Evolutionary conservation across 2,113 vertebrate genomes (phyloP).

Genomic region (Carlito syrichta): DNA sequence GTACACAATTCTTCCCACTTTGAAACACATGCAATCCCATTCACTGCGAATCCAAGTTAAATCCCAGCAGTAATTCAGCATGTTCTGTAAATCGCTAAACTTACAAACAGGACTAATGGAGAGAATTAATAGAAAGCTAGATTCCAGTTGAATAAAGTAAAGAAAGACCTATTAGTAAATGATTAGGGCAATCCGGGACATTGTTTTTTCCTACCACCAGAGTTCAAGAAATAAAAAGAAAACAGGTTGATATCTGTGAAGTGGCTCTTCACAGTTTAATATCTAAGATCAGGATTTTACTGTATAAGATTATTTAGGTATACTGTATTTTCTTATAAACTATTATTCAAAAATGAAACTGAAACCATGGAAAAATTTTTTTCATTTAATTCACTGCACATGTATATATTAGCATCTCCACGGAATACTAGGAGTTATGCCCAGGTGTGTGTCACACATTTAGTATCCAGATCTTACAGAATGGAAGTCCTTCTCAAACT

Average conservation of each 20-base stretch:
- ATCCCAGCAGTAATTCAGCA: not conserved
- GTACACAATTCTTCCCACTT: not conserved
- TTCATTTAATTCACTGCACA: not conserved
- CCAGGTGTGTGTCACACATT: not conserved
- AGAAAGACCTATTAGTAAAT: not conserved
- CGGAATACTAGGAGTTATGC: not conserved
- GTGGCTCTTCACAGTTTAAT: not conserved
- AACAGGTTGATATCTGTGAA: not conserved
- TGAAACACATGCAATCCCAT: not conserved
- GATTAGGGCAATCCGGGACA: not conserved
- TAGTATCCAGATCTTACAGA: not conserved
- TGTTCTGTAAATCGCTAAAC: not conserved
- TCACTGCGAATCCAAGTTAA: not conserved
- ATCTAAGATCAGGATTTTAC: not conserved
- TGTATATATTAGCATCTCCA: not conserved
- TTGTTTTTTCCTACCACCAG: not conserved
- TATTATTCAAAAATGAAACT: not conserved
- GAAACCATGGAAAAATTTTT: too few relatives aligned
- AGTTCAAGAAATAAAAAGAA: slow-evolving; percentile 40
- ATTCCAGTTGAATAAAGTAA: not conserved
- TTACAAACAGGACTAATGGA: not conserved
- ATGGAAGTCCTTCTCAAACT: not conserved
- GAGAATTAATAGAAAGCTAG: not conserved
- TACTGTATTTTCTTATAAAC: not conserved
- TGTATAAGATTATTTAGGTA: too few relatives aligned